Base-by-base conservation (phyloP, 2,888 invertebrate genomes). In the Drosophila rellima region DNA sequence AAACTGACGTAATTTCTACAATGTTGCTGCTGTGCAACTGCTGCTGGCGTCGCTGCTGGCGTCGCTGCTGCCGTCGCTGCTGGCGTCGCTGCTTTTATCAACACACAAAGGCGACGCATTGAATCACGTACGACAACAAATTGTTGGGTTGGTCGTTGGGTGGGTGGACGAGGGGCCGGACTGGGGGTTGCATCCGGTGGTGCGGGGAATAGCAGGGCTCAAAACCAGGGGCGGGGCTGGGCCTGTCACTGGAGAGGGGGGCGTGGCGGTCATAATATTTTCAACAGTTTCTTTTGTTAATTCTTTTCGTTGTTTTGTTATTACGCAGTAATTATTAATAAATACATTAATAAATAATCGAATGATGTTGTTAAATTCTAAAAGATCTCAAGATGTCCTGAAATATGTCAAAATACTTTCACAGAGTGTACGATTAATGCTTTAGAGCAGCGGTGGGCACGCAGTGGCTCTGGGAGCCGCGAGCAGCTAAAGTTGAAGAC, bases 51-150 rank as follows among this genome's bases (percentile, higher is more conserved):
- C 37, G 45, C 57, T 56, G 64, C 37, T 17, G 5, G 8, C 37
- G 26, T 29, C 35, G 35, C 33, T 13, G 56, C 13, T 2, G 8
- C 35, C 26, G 47, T 23, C 37, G 45, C 57, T 56, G 64, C 37
- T 17, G 5, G 8, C 37, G 26, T 29, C 44, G 33, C 44, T 44
- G 55, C 60, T 40, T 52, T 78, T 65, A 74, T 66, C 67, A 56
- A 15, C 65, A 50, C 52, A 71, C 67, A 80, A 80, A 82, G 80
- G 69, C 76, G 26, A 40, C 57, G 65, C 82, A 80, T 80, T 80
- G 69, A 80, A 79, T 79, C 82, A 80, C 80, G 80, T 80, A 73
- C 77, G 52, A 70, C 47, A 69, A 51, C 51, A 67, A 48, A 68
- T 59, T 17, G 61, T 18, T 52, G 44, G 52, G 51, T 17, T 47